These are phyloP conservation scores for Akabosia matsudoensis DNA, from an alignment of 1,140 invertebrate genomes.

Conservation along the genomic window DNA sequence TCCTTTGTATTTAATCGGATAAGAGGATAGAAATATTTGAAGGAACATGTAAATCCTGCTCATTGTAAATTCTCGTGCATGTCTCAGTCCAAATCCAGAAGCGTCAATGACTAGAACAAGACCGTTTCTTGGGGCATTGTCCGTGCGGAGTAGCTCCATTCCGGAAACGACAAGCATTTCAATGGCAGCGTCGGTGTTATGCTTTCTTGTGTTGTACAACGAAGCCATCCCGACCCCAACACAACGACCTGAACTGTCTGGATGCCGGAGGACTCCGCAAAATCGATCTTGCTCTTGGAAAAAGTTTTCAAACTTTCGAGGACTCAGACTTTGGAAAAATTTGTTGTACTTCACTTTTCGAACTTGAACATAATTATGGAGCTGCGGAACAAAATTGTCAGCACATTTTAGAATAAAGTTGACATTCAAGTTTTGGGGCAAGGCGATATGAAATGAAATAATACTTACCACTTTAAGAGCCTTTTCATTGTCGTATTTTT, in stretches of 20 bases:
- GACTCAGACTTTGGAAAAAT: not conserved
- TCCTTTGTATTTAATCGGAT: slow-evolving; percentile 16
- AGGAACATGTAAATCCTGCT: slow-evolving; percentile 5
- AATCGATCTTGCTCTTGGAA: not conserved
- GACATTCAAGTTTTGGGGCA: not conserved
- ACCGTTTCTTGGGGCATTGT: not conserved
- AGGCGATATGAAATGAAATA: not conserved
- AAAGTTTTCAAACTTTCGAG: not conserved
- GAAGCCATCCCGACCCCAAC: not conserved
- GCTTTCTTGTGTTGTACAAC: not conserved
- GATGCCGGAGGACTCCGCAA: not conserved
- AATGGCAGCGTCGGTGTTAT: not conserved
- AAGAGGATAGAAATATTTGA: not conserved
- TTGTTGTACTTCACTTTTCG: slow-evolving; percentile 1
- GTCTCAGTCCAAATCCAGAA: slow-evolving; percentile 14
- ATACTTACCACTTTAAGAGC: not conserved
- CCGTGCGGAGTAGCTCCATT: not conserved
- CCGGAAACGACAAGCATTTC: not conserved
- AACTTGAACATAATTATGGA: not conserved
- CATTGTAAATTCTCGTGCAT: slow-evolving; percentile 8
- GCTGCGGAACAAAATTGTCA: not conserved
- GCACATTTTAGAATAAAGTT: not conserved
- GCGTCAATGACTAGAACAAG: slow-evolving; percentile 21
- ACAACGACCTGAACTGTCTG: not conserved
- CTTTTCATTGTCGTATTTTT: not conserved